These are phyloP conservation scores for Hermaeophaga mercurialis DNA, from an alignment of 2,888 invertebrate species.

Conservation along the genomic window DNA sequence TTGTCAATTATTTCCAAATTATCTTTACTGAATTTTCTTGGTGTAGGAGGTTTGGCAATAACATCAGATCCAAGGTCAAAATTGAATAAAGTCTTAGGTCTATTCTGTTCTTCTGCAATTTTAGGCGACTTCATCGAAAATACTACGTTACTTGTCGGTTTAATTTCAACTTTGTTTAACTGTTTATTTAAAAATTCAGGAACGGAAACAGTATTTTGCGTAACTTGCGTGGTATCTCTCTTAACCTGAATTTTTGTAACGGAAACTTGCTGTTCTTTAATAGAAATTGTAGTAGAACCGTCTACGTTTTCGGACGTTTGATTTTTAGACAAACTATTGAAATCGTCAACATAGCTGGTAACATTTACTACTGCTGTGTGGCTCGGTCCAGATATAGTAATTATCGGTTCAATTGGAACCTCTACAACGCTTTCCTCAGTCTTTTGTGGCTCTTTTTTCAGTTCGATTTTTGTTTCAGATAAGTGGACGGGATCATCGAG, in stretches of 20 bases:
- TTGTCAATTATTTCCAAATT: slow-evolving; percentile 57
- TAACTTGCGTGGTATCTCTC: slow-evolving; percentile 59
- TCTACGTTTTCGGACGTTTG: slow-evolving; percentile 36
- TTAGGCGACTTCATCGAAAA: slow-evolving; percentile 63
- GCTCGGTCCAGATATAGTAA: slow-evolving; percentile 52
- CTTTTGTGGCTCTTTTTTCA: slow-evolving; percentile 28
- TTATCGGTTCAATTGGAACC: slow-evolving; percentile 31
- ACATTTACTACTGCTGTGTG: slow-evolving; percentile 52
- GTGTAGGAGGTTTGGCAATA: slow-evolving; percentile 32
- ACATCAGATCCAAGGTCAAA: slow-evolving; percentile 36
- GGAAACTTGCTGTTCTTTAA: slow-evolving; percentile 57
- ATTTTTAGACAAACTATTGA: slow-evolving; percentile 26
- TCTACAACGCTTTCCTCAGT: slow-evolving; percentile 24
- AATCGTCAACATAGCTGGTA: slow-evolving; percentile 39
- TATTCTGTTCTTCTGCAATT: slow-evolving; percentile 43
- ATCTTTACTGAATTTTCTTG: slow-evolving; percentile 49
- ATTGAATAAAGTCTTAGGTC: slow-evolving; percentile 45
- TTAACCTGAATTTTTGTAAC: slow-evolving; percentile 66
- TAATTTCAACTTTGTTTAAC: slow-evolving; percentile 70
- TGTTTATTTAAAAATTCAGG: slow-evolving; percentile 72
- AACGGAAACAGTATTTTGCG: slow-evolving; percentile 41
- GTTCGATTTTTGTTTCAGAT: slow-evolving; percentile 29
- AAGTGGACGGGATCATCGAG: slow-evolving; percentile 55
- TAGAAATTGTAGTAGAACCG: slow-evolving; percentile 39
- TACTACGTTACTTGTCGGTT: slow-evolving; percentile 67